Evolutionary conservation across 2,888 invertebrate genomes (phyloP).

Genomic region (Dynastes hyllus): DNA sequence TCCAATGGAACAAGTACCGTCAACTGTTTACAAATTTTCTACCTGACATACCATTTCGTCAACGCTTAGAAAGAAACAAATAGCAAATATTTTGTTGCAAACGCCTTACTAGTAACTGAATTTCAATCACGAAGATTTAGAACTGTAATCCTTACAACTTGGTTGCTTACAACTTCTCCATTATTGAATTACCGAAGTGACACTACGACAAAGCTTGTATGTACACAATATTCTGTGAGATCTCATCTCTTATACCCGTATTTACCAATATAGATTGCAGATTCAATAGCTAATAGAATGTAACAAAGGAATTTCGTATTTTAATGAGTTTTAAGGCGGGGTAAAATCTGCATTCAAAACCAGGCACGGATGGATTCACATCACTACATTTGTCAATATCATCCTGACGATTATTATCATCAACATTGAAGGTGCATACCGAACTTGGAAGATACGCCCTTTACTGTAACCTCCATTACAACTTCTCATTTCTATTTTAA

Average conservation of each 20-base stretch:
- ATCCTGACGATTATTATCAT: slow-evolving; percentile 30
- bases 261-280: slow-evolving; percentile 42
- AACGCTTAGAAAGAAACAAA: too few relatives aligned
- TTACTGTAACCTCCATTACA: background rate
- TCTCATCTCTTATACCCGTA: background rate
- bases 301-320: slow-evolving; percentile 57
- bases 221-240: too few relatives aligned
- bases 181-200: too few relatives aligned
- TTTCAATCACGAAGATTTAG: too few relatives aligned
- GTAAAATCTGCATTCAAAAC: slow-evolving; percentile 23
- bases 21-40: too few relatives aligned
- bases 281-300: slow-evolving; percentile 25
- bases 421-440: background rate
- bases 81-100: too few relatives aligned
- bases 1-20: too few relatives aligned
- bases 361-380: slow-evolving; percentile 11
- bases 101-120: too few relatives aligned
- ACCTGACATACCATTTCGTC: too few relatives aligned
- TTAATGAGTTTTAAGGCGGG: slow-evolving; percentile 53
- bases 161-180: too few relatives aligned
- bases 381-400: slow-evolving; percentile 56
- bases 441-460: background rate
- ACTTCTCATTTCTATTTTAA: slow-evolving; percentile 41
- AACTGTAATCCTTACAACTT: too few relatives aligned
- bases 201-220: too few relatives aligned